Percentiles rank a stretch among this genome's conserved stretches.
These are phyloP conservation scores for Silurus asotus DNA, from an alignment of 2,113 vertebrate genomes.

Conservation along the genomic window DNA sequence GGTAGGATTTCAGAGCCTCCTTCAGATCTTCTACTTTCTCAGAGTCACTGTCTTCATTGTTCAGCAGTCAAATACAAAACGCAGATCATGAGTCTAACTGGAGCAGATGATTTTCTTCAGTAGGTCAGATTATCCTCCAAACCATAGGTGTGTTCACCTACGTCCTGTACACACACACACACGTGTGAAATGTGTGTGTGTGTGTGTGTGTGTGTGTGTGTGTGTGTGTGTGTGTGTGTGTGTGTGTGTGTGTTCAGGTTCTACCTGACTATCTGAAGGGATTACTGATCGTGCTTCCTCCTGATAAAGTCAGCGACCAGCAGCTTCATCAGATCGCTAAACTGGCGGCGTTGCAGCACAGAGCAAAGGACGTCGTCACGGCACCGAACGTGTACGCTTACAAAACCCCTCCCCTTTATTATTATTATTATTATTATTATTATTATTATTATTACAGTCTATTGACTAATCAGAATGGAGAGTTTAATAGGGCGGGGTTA, in stretches of 20 bases:
- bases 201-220: slow-evolving; percentile 15
- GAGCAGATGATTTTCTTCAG: no score
- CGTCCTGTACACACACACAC: no score
- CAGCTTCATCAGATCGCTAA: slow-evolving; percentile 88
- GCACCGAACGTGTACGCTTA: slow-evolving; percentile 79
- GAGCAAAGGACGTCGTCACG: slow-evolving; percentile 82
- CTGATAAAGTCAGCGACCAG: slow-evolving; percentile 78
- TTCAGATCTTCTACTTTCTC: no score
- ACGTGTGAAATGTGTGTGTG: slow-evolving; percentile 4
- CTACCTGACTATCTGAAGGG: slow-evolving; percentile 93
- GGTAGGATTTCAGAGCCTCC: slow-evolving; percentile 62
- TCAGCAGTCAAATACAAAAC: no score
- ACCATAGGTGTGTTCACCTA: no score
- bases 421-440: no score
- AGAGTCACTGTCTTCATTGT: no score
- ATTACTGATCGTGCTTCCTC: slow-evolving; percentile 79
- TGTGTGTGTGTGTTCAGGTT: slow-evolving; percentile 47
- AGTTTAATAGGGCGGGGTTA: background rate
- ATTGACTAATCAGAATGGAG: background rate
- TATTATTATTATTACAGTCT: no score
- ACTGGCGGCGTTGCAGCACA: slow-evolving; percentile 88
- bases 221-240: background rate
- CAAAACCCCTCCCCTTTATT: background rate
- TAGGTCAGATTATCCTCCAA: no score
- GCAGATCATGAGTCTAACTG: no score